Percentiles rank a stretch among this genome's conserved stretches.
These are phyloP conservation scores for Charanyca ferruginea DNA, from an alignment of 2,888 invertebrate genomes.

Conservation along the genomic window DNA sequence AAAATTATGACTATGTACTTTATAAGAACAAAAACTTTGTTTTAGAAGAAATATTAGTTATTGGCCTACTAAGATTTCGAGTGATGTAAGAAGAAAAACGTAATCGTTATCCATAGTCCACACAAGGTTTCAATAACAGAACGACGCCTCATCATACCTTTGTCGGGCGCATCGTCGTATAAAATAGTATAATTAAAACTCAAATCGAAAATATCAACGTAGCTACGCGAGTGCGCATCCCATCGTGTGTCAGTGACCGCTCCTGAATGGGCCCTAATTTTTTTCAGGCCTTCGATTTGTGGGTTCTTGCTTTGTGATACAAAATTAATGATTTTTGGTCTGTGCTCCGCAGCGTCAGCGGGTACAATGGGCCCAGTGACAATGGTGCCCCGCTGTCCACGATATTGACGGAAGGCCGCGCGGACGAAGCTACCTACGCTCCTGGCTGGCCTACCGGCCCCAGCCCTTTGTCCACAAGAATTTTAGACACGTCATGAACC, in stretches of 20 bases:
- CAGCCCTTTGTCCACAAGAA: slow-evolving; percentile 83
- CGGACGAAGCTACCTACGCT: slow-evolving; percentile 85
- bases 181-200: slow-evolving; percentile 83
- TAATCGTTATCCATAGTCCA: slow-evolving; percentile 58
- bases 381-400: slow-evolving; percentile 90
- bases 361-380: slow-evolving; percentile 86
- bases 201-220: slow-evolving; percentile 80
- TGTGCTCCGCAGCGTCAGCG: slow-evolving; percentile 83
- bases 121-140: slow-evolving; percentile 60
- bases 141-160: slow-evolving; percentile 48
- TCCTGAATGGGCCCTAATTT: slow-evolving; percentile 86
- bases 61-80: slow-evolving; percentile 29
- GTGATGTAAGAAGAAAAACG: slow-evolving; percentile 41
- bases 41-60: slow-evolving; percentile 46
- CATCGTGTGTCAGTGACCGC: slow-evolving; percentile 86
- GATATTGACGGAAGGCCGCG: slow-evolving; percentile 87
- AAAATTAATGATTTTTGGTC: slow-evolving; percentile 91
- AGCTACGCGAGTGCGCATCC: slow-evolving; percentile 70
- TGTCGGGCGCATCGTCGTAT: slow-evolving; percentile 55
- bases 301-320: slow-evolving; percentile 90
- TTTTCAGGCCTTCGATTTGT: slow-evolving; percentile 88
- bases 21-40: slow-evolving; percentile 67
- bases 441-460: slow-evolving; percentile 74
- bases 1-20: slow-evolving; percentile 42
- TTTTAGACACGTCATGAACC: slow-evolving; percentile 86